Evolutionary conservation across 1,140 invertebrate species (phyloP).

Genomic region (Battus philenor): DNA sequence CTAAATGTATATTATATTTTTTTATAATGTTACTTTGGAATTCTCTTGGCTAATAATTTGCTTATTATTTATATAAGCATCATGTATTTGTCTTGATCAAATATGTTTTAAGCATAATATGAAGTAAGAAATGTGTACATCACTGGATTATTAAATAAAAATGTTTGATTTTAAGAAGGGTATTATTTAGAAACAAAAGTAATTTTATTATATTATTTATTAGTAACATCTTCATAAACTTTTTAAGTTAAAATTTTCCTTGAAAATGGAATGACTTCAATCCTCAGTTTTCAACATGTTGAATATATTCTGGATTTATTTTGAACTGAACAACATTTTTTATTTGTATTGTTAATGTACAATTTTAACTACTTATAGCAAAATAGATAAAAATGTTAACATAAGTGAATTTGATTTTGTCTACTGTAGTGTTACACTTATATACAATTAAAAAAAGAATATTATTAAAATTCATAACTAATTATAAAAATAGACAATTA

Average conservation of each 20-base stretch:
- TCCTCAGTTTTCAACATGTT: neutral
- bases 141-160: conserved; percentile 5
- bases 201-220: conserved; percentile 33
- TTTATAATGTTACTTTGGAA: neutral
- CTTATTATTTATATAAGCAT: conserved; percentile 24
- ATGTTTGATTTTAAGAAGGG: conserved; percentile 9
- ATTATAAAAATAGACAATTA: neutral
- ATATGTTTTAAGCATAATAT: conserved; percentile 6
- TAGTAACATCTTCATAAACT: conserved; percentile 49
- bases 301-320: too few species aligned
- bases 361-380: too few species aligned
- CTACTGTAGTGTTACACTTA: too few species aligned
- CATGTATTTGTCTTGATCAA: conserved; percentile 3
- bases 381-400: too few species aligned
- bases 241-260: conserved; percentile 30
- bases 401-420: too few species aligned
- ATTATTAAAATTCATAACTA: too few species aligned
- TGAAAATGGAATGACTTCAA: neutral
- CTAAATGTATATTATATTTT: too few species aligned
- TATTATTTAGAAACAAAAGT: conserved; percentile 1
- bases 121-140: neutral
- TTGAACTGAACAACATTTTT: too few species aligned
- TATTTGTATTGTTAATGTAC: neutral
- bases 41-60: conserved; percentile 16
- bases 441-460: neutral